Percentiles rank a stretch among this genome's conserved stretches.
These are phyloP conservation scores for Notothenia coriiceps DNA, from an alignment of 2,113 vertebrate species.

Conservation along the genomic window DNA sequence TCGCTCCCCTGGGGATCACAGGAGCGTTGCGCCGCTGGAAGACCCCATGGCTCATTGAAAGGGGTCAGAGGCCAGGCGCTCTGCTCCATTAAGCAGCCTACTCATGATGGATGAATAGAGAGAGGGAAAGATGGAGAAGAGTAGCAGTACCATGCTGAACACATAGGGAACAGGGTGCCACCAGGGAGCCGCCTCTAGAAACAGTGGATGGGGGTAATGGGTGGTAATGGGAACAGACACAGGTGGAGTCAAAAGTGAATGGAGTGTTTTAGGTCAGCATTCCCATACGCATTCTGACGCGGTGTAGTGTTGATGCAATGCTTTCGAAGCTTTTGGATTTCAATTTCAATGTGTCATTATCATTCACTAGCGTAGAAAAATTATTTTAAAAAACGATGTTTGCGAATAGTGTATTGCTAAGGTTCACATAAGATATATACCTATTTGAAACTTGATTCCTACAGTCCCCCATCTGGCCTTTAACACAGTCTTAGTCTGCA, in stretches of 20 bases:
- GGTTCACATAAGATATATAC: too few relatives aligned
- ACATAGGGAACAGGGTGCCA: constrained; percentile 41
- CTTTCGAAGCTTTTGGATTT: constrained; percentile 7
- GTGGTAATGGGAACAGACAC: constrained; percentile 71
- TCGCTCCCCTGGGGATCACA: constrained; percentile 48
- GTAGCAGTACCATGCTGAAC: constrained; percentile 43
- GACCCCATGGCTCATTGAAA: constrained; percentile 76
- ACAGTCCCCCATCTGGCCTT: constrained; percentile 8
- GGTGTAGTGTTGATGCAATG: background rate
- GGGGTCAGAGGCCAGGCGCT: constrained; percentile 76
- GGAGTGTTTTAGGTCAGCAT: constrained; percentile 52
- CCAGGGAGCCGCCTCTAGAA: constrained; percentile 61
- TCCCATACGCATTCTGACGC: constrained; percentile 40
- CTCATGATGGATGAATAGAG: constrained; percentile 74
- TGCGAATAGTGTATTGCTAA: too few relatives aligned
- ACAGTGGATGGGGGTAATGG: constrained; percentile 61
- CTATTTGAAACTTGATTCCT: too few relatives aligned
- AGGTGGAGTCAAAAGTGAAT: constrained; percentile 68
- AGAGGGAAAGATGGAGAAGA: constrained; percentile 45
- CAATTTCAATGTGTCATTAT: background rate
- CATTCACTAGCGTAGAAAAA: background rate
- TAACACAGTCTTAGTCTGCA: constrained; percentile 29
- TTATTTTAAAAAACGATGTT: too few relatives aligned
- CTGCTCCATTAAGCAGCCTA: constrained; percentile 75
- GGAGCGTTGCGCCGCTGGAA: constrained; percentile 45